These are phyloP conservation scores for Phthorimaea operculella DNA, from an alignment of 1,140 invertebrate species.

Conservation along the genomic window DNA sequence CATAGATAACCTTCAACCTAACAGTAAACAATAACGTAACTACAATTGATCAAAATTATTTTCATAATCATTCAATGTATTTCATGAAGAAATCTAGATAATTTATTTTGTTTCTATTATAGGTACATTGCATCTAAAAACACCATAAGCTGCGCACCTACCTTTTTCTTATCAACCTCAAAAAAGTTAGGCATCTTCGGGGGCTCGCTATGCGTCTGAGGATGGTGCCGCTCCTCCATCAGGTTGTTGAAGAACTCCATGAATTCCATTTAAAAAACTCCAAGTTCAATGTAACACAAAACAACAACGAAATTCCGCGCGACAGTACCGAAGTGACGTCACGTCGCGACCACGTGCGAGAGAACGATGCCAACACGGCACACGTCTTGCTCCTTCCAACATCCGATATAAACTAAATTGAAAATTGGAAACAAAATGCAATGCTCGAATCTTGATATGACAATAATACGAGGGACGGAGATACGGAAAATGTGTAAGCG, in stretches of 20 bases:
- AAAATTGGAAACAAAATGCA: conserved; percentile 66
- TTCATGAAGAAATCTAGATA: too few relatives aligned
- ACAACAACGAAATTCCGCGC: conserved; percentile 20
- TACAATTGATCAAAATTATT: too few relatives aligned
- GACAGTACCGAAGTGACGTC: conserved; percentile 13
- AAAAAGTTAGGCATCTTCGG: conserved; percentile 57
- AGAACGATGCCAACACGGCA: conserved; percentile 40
- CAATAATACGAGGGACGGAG: conserved; percentile 61
- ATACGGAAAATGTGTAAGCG: conserved; percentile 27
- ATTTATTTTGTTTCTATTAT: too few relatives aligned
- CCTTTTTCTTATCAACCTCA: conserved; percentile 59
- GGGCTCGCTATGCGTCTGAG: conserved; percentile 32
- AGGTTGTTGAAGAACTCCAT: conserved; percentile 52
- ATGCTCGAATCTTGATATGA: conserved; percentile 64
- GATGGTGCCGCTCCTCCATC: conserved; percentile 43
- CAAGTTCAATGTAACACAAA: conserved; percentile 25
- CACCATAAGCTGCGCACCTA: conserved; percentile 13
- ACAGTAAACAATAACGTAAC: too few relatives aligned
- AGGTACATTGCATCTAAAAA: too few relatives aligned
- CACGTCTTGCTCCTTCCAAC: conserved; percentile 57
- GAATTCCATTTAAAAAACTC: conserved; percentile 40
- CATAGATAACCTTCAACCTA: too few relatives aligned
- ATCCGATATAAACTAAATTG: conserved; percentile 65
- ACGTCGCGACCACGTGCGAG: conserved; percentile 44
- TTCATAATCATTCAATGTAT: too few relatives aligned